Percentiles rank a stretch among this genome's conserved stretches.
phyloP scores from a whole-genome alignment of 2,888 invertebrate genomes.

The Limnephilus rhombicus region DNA sequence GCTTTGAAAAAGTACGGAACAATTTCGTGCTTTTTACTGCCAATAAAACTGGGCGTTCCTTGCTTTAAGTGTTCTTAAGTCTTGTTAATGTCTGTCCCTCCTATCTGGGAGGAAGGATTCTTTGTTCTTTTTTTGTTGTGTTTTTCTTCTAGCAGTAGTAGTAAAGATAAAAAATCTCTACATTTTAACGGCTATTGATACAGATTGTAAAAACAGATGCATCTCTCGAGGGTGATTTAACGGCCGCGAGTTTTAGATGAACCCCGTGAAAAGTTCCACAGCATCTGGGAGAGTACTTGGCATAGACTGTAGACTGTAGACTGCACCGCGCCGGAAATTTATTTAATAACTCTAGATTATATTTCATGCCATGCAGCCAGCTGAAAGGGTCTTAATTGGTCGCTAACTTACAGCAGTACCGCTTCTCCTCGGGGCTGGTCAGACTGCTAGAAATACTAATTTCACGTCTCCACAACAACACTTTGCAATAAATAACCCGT shows the following conservation, averaged over 20 bases:
- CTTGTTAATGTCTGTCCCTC: not conserved
- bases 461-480: not conserved
- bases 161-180: slow-evolving; percentile 30
- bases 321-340: slow-evolving; percentile 15
- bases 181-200: slow-evolving; percentile 58
- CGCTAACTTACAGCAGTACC: not conserved
- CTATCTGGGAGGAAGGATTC: not conserved
- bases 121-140: not conserved
- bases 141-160: not conserved
- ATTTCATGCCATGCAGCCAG: slow-evolving; percentile 12
- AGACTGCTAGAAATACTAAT: not conserved
- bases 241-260: slow-evolving; percentile 54
- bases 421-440: not conserved
- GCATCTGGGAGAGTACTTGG: slow-evolving; percentile 46
- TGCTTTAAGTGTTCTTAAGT: slow-evolving; percentile 47
- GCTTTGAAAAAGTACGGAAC: not conserved
- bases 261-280: not conserved
- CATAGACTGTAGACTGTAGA: not conserved
- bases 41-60: slow-evolving; percentile 59
- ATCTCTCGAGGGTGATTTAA: slow-evolving; percentile 56
- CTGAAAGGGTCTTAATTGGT: slow-evolving; percentile 40
- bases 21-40: slow-evolving; percentile 39
- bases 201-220: slow-evolving; percentile 64
- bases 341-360: slow-evolving; percentile 45
- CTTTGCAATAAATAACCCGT: not conserved